Conservation (phyloP, 1,140 invertebrate species). For the Mamestra configurata region DNA sequence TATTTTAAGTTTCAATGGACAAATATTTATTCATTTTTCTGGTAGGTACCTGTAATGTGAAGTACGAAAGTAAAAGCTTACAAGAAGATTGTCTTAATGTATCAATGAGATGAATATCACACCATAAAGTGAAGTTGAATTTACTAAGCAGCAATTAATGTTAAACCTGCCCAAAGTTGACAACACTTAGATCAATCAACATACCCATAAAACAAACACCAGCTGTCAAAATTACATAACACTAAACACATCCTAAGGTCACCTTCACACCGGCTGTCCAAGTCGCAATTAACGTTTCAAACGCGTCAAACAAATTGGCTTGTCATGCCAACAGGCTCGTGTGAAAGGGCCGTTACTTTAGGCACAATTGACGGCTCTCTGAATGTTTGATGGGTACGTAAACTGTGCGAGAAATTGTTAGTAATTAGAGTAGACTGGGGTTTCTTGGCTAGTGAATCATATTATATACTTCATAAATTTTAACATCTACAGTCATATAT, state of each 20-base stretch:
- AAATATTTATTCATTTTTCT: too few species aligned
- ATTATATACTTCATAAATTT: too few species aligned
- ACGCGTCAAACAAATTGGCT: conserved; percentile 74
- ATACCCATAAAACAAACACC: conserved; percentile 29
- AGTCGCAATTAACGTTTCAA: conserved; percentile 73
- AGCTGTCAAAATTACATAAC: conserved; percentile 60
- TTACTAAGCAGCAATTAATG: background rate
- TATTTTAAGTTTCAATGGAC: too few species aligned
- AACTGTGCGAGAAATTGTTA: conserved; percentile 37
- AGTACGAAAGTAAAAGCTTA: too few species aligned
- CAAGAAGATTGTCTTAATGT: too few species aligned
- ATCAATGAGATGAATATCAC: too few species aligned
- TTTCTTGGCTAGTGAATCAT: too few species aligned
- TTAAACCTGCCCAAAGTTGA: background rate
- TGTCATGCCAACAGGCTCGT: conserved; percentile 66
- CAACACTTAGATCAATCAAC: conserved; percentile 31
- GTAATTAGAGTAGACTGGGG: background rate
- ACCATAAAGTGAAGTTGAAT: too few species aligned
- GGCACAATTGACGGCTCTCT: conserved; percentile 48
- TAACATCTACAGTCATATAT: too few species aligned
- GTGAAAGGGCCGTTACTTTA: conserved; percentile 60
- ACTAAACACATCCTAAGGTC: conserved; percentile 57
- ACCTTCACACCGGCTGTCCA: conserved; percentile 59
- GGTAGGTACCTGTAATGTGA: too few species aligned
- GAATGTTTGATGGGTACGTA: conserved; percentile 37